phyloP scores from a whole-genome alignment of 2,113 vertebrate genomes.

The Apodemus sylvaticus region DNA sequence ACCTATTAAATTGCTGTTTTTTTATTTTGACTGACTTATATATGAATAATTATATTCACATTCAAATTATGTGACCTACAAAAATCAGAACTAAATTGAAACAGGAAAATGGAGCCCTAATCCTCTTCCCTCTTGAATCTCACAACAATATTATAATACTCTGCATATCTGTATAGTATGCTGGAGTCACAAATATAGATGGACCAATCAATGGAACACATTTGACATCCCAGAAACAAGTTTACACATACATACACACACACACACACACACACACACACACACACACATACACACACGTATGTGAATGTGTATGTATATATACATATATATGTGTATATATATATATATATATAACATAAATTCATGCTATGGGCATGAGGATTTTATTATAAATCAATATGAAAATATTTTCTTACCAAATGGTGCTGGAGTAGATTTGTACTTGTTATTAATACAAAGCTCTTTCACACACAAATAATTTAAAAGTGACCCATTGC shows the following conservation, averaged over 20 bases:
- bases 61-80: background rate
- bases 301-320: rapidly evolving
- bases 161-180: background rate
- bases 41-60: background rate
- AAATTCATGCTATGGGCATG: too few species aligned
- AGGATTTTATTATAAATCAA: too few species aligned
- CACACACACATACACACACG: too few species aligned
- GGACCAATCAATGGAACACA: too few species aligned
- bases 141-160: background rate
- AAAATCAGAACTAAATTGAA: background rate
- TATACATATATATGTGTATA: too few species aligned
- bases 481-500: background rate
- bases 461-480: background rate
- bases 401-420: background rate
- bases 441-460: background rate
- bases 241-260: too few species aligned
- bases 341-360: background rate
- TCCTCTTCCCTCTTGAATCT: background rate
- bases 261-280: too few species aligned
- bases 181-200: background rate
- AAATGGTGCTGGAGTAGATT: background rate
- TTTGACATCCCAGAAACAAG: background rate
- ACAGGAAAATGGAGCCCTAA: background rate
- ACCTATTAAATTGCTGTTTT: background rate
- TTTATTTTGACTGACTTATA: background rate